Conservation (phyloP, 2,888 invertebrate species). For the Xiphydria camelus region DNA sequence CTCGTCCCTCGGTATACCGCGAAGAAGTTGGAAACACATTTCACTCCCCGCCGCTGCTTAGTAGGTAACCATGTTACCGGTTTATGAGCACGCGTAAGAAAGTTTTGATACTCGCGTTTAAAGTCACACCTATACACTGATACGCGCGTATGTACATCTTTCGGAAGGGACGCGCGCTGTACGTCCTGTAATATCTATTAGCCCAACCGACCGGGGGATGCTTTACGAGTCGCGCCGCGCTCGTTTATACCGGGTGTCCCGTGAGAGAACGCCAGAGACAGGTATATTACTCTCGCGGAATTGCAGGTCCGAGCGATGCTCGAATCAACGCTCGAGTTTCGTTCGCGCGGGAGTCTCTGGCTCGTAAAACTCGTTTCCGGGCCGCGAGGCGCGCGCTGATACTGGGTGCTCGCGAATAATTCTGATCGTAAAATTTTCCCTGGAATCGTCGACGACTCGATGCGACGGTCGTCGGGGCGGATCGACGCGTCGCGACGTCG, state of each 20-base stretch:
- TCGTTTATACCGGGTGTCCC: slow-evolving; percentile 5
- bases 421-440: not conserved
- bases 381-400: no score
- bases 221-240: slow-evolving; percentile 29
- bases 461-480: not conserved
- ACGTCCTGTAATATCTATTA: slow-evolving; percentile 32
- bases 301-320: no score
- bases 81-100: slow-evolving; percentile 32
- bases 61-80: slow-evolving; percentile 35
- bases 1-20: no score
- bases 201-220: slow-evolving; percentile 4
- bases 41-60: slow-evolving; percentile 24
- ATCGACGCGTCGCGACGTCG: no score
- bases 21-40: slow-evolving; percentile 27
- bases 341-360: no score
- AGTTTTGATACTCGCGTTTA: slow-evolving; percentile 32
- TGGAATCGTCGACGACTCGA: not conserved
- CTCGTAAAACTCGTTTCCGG: no score
- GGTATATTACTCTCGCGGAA: no score
- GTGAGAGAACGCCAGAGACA: no score
- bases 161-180: slow-evolving; percentile 24
- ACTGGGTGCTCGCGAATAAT: not conserved
- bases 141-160: slow-evolving; percentile 28
- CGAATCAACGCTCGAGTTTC: no score
- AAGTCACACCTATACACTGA: no score